Evolutionary conservation across 2,888 invertebrate species (phyloP).

Genomic region (Drosophila sordidapex): DNA sequence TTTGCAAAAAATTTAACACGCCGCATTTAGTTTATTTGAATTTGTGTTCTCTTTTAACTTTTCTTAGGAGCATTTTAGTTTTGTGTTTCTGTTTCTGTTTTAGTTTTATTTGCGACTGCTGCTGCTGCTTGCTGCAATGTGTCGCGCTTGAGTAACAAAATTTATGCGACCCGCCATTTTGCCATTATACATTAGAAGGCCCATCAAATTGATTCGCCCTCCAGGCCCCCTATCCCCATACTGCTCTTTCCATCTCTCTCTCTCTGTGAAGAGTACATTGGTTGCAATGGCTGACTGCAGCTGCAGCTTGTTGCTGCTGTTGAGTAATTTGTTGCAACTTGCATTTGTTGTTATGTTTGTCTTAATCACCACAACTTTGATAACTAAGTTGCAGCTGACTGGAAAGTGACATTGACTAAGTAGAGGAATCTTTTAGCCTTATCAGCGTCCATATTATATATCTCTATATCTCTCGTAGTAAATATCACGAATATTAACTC

Average conservation of each 20-base stretch:
- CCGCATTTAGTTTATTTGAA: conserved; percentile 68
- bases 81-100: conserved; percentile 16
- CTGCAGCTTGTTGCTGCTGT: conserved; percentile 10
- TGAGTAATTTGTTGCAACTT: conserved; percentile 14
- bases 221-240: not conserved
- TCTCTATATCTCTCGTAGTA: not conserved
- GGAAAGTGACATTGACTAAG: not conserved
- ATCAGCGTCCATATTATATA: not conserved
- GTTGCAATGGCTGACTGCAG: conserved; percentile 31
- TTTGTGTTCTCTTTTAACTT: conserved; percentile 50
- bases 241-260: conserved; percentile 9
- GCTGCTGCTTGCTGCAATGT: conserved; percentile 37
- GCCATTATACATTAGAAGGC: conserved; percentile 63
- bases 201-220: conserved; percentile 31
- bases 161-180: conserved; percentile 73
- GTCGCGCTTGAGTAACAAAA: conserved; percentile 71
- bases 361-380: not conserved
- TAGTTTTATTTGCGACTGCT: conserved; percentile 19
- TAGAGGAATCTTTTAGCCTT: not conserved
- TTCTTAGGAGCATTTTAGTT: conserved; percentile 31
- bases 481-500: not conserved
- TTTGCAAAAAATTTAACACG: conserved; percentile 65
- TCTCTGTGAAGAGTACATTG: conserved; percentile 15
- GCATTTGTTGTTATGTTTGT: not conserved
- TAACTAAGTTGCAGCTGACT: not conserved